Percentiles rank a stretch among this genome's conserved stretches.
Conservation (phyloP, 1,140 invertebrate genomes). For the Lordiphosa stackelbergi region DNA sequence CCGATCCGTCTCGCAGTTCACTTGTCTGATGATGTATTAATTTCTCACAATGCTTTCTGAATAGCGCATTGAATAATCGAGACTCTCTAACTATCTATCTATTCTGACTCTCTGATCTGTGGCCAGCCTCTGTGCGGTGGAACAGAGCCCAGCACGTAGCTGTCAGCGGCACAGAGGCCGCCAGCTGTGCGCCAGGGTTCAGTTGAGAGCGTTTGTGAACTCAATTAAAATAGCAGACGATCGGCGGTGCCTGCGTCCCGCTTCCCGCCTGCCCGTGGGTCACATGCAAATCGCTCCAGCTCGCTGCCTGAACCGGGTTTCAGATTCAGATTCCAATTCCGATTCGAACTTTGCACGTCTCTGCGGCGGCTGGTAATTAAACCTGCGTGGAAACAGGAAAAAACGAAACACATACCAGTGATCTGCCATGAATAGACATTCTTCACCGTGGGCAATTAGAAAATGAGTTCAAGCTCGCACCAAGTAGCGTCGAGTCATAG, state of each 20-base stretch:
- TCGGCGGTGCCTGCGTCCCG: slow-evolving; percentile 11
- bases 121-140: slow-evolving; percentile 1
- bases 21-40: slow-evolving; percentile 66
- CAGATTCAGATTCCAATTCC: slow-evolving; percentile 37
- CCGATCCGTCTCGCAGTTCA: slow-evolving; percentile 26
- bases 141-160: slow-evolving; percentile 51
- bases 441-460: slow-evolving; percentile 71
- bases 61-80: slow-evolving; percentile 53
- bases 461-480: slow-evolving; percentile 63
- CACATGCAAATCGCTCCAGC: neutral
- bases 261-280: neutral
- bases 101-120: neutral
- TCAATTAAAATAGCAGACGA: slow-evolving; percentile 73
- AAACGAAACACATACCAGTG: slow-evolving; percentile 34
- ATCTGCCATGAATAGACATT: slow-evolving; percentile 58
- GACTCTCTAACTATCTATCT: slow-evolving; percentile 24
- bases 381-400: slow-evolving; percentile 44
- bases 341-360: slow-evolving; percentile 44
- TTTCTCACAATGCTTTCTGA: slow-evolving; percentile 46
- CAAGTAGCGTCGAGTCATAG: slow-evolving; percentile 59
- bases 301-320: too few species aligned
- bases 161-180: slow-evolving; percentile 53
- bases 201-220: slow-evolving; percentile 61
- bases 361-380: slow-evolving; percentile 48
- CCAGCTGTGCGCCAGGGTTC: slow-evolving; percentile 46